These are phyloP conservation scores for Tryphoninae sp. DNA, from an alignment of 2,888 invertebrate genomes.

Conservation along the genomic window DNA sequence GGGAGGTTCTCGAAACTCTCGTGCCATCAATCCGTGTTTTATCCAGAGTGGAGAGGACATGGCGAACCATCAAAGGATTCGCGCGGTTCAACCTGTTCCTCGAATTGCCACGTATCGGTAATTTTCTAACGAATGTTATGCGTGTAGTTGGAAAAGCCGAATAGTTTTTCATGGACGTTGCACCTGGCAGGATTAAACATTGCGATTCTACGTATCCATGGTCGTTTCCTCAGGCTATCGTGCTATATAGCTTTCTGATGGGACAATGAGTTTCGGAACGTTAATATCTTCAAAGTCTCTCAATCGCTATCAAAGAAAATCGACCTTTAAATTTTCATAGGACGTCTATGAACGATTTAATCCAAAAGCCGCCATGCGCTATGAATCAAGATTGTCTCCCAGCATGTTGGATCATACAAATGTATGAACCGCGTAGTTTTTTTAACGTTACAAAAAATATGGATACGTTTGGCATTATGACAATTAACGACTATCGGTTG, in stretches of 20 bases:
- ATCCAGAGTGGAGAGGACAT: background rate
- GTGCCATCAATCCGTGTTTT: conserved; percentile 10
- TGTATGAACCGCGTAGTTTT: too few species aligned
- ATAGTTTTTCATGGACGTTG: background rate
- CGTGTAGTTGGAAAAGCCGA: background rate
- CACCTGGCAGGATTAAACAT: background rate
- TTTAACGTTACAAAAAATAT: too few species aligned
- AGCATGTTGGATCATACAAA: background rate
- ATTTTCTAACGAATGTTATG: conserved; percentile 19
- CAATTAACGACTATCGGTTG: too few species aligned
- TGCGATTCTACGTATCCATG: background rate
- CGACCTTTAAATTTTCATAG: too few species aligned
- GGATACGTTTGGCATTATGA: too few species aligned
- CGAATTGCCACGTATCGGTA: conserved; percentile 20
- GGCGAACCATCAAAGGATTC: conserved; percentile 31
- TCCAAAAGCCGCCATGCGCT: background rate
- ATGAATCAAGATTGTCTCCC: background rate
- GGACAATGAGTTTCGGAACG: too few species aligned
- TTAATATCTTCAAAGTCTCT: too few species aligned
- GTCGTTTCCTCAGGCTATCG: too few species aligned
- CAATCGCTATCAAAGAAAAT: too few species aligned
- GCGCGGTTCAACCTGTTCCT: conserved; percentile 1
- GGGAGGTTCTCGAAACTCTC: conserved; percentile 30
- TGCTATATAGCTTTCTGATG: too few species aligned
- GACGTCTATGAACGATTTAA: too few species aligned